Percentiles rank a stretch among this genome's conserved stretches.
phyloP scores from a whole-genome alignment of 1,140 invertebrate species.

The Chironomus tepperi region DNA sequence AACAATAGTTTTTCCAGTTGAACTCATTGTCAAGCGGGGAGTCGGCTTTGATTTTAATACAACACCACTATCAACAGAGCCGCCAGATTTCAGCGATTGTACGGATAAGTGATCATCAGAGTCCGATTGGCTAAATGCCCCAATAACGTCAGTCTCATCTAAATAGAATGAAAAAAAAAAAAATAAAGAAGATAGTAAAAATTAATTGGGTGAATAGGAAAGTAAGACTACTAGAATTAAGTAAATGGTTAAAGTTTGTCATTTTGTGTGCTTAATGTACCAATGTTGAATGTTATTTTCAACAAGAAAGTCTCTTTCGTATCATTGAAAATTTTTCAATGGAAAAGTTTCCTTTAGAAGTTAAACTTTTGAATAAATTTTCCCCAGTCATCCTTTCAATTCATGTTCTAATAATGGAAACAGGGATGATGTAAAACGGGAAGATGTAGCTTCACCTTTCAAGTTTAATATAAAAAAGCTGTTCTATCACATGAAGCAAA shows the following conservation, averaged over 20 bases:
- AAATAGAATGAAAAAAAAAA: background rate
- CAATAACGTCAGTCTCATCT: conserved; percentile 22
- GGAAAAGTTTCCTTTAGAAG: no score
- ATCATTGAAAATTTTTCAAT: background rate
- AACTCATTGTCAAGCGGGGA: conserved; percentile 1
- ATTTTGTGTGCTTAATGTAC: conserved; percentile 15
- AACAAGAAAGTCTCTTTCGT: background rate
- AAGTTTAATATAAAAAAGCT: no score
- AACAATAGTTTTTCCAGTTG: conserved; percentile 21
- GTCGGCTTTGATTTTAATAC: conserved; percentile 11
- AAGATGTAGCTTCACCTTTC: no score
- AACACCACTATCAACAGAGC: conserved; percentile 16
- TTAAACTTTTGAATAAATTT: no score
- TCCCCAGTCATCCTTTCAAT: no score
- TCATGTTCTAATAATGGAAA: no score
- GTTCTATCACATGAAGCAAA: no score
- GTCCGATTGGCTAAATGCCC: background rate
- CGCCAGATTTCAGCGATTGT: conserved; percentile 10
- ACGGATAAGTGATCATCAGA: conserved; percentile 16
- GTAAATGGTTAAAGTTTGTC: background rate
- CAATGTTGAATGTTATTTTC: conserved; percentile 10
- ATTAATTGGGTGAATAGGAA: background rate
- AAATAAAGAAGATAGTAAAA: background rate
- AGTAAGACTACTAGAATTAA: background rate
- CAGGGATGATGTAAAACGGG: no score